A percentile compares a stretch with the other conserved stretches of the same genome.
phyloP scores from a whole-genome alignment of 2,113 vertebrate genomes.

The Sarotherodon lohbergeri region DNA sequence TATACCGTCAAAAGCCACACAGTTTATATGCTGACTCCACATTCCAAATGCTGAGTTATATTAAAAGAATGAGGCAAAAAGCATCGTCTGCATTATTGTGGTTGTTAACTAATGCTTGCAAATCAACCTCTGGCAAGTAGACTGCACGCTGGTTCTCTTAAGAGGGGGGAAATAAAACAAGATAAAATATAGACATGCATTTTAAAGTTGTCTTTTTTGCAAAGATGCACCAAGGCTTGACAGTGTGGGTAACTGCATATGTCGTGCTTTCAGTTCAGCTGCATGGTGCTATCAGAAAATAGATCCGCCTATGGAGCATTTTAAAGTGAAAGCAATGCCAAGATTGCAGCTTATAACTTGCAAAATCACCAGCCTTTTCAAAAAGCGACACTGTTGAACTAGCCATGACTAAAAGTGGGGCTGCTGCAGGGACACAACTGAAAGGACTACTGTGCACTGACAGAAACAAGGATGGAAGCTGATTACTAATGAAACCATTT shows the following conservation, averaged over 20 bases:
- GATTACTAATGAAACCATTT: constrained; percentile 71
- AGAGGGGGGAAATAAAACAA: neutral
- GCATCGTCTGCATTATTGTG: neutral
- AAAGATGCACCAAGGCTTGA: constrained; percentile 33
- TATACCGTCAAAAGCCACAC: neutral
- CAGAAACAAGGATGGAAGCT: constrained; percentile 64
- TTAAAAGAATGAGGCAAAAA: neutral
- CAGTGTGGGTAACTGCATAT: constrained; percentile 24
- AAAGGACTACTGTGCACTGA: constrained; percentile 68
- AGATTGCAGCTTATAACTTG: constrained; percentile 55
- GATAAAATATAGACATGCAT: constrained; percentile 5
- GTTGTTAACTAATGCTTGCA: neutral
- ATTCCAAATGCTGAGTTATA: neutral
- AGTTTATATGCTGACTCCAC: neutral
- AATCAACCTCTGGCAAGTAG: neutral
- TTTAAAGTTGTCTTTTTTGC: constrained; percentile 21
- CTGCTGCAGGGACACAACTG: constrained; percentile 57
- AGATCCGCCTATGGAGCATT: constrained; percentile 38
- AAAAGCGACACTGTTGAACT: constrained; percentile 46
- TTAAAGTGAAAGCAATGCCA: constrained; percentile 49
- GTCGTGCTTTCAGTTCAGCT: constrained; percentile 22
- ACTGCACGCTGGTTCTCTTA: neutral
- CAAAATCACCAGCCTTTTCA: constrained; percentile 51
- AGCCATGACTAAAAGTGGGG: constrained; percentile 59
- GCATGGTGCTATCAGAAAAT: constrained; percentile 60